Conservation (phyloP, 2,888 invertebrate genomes). For the Melieria picta region DNA sequence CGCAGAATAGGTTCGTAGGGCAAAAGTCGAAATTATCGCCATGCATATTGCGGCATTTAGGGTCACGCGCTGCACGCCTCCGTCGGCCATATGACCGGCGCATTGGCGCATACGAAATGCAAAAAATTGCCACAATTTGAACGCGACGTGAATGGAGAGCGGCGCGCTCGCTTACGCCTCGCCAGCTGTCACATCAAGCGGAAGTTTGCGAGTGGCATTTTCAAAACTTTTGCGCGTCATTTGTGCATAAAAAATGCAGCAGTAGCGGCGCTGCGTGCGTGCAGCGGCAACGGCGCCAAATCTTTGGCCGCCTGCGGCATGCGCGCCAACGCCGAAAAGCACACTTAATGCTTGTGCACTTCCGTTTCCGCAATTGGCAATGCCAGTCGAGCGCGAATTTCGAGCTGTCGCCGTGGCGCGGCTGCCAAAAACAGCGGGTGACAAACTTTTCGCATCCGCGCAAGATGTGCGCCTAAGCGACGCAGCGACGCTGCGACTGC, state of each 20-base stretch:
- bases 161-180: background rate
- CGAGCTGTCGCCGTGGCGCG: background rate
- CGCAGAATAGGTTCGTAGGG: conserved; percentile 26
- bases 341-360: conserved; percentile 17
- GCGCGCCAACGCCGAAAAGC: background rate
- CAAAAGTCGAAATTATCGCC: conserved; percentile 38
- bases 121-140: background rate
- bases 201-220: conserved; percentile 24
- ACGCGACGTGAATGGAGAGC: background rate
- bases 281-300: too few species aligned
- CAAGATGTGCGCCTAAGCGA: too few species aligned
- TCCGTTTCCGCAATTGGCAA: conserved; percentile 33
- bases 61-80: conserved; percentile 25
- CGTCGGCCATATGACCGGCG: too few species aligned
- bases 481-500: background rate
- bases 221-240: too few species aligned
- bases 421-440: conserved; percentile 1
- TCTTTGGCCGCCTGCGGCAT: too few species aligned
- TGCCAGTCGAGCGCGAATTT: conserved; percentile 16
- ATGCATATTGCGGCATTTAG: conserved; percentile 30
- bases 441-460: background rate
- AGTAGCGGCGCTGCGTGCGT: too few species aligned
- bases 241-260: too few species aligned
- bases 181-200: conserved; percentile 13
- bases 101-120: background rate